Evolutionary conservation across 2,113 vertebrate genomes (phyloP).

Genomic region (Tachysurus fulvidraco): DNA sequence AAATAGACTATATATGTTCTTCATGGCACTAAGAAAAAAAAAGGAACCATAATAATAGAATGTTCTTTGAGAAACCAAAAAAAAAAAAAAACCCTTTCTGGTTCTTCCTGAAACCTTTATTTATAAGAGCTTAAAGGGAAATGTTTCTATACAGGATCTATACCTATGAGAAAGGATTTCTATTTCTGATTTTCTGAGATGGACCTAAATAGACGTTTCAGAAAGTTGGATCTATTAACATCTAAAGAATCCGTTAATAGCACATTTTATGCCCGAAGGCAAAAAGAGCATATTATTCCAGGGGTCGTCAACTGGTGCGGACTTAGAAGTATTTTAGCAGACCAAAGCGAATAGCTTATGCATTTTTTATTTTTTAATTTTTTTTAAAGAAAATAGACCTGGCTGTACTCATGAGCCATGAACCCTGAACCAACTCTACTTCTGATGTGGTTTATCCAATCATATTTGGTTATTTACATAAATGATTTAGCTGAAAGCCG

Average conservation of each 20-base stretch:
- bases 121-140: too few species aligned
- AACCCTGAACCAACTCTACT: not conserved
- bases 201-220: not conserved
- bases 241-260: not conserved
- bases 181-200: not conserved
- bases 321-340: not conserved
- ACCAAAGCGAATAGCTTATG: not conserved
- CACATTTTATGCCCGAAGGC: not conserved
- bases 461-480: not conserved
- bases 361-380: too few species aligned
- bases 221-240: not conserved
- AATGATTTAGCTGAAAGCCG: not conserved
- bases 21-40: too few species aligned
- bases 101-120: not conserved
- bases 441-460: not conserved
- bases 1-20: too few species aligned
- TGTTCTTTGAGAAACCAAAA: too few species aligned
- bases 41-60: too few species aligned
- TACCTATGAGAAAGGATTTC: not conserved
- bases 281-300: not conserved
- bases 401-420: not conserved
- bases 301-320: not conserved
- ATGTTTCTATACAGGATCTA: not conserved
- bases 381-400: not conserved
- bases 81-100: too few species aligned